A percentile compares a stretch with the other conserved stretches of the same genome.
Evolutionary conservation across 2,888 invertebrate genomes (phyloP).

Genomic region (Ophion ellenae): DNA sequence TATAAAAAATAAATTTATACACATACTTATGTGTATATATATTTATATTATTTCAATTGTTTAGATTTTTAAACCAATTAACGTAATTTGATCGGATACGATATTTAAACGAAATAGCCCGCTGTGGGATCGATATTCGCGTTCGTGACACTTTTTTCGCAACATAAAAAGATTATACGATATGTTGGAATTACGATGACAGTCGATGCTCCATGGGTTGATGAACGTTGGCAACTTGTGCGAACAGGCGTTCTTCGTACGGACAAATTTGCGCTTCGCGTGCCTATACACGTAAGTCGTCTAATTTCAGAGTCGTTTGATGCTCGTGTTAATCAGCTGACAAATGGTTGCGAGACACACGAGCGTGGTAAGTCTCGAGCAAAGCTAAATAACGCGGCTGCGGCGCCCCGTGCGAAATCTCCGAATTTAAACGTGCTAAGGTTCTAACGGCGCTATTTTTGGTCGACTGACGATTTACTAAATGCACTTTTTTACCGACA

Average conservation of each 20-base stretch:
- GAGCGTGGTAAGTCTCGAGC: neutral
- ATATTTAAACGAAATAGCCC: no score
- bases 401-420: neutral
- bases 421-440: neutral
- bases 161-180: neutral
- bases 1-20: no score
- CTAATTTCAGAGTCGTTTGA: conserved; percentile 50
- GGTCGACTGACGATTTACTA: neutral
- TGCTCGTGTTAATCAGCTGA: conserved; percentile 27
- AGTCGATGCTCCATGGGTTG: neutral
- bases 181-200: neutral
- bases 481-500: neutral
- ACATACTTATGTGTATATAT: no score
- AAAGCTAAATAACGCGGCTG: neutral
- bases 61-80: no score
- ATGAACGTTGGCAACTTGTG: neutral
- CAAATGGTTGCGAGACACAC: conserved; percentile 40
- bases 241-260: neutral
- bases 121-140: no score
- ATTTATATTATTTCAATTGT: no score
- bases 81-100: no score
- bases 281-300: neutral
- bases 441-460: neutral
- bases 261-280: conserved; percentile 15
- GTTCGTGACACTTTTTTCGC: no score